phyloP scores from a whole-genome alignment of 2,797 vertebrate genomes.

The Poeciliopsis infans region DNA sequence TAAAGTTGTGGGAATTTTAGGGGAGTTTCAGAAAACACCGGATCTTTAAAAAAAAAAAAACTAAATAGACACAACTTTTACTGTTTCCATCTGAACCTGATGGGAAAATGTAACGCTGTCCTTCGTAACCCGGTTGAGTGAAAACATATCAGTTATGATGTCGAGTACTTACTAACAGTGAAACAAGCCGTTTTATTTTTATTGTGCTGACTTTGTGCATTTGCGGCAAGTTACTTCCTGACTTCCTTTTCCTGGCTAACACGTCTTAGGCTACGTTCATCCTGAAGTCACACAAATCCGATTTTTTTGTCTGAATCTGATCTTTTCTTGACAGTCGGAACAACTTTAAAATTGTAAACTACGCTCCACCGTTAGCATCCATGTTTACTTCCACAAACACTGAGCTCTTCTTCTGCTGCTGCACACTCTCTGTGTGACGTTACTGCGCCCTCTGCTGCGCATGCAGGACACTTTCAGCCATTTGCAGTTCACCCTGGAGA shows the following conservation, averaged over 20 bases:
- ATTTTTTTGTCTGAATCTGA: no score
- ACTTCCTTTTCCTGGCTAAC: constrained; percentile 45
- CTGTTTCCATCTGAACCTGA: background rate
- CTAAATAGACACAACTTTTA: background rate
- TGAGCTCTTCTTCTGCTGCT: no score
- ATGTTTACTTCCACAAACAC: no score
- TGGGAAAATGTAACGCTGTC: constrained; percentile 38
- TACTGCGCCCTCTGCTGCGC: no score
- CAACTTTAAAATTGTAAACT: no score
- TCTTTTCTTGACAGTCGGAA: no score
- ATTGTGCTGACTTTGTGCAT: constrained; percentile 33
- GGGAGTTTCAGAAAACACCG: background rate
- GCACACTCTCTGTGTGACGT: no score
- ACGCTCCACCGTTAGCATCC: no score
- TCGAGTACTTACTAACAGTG: constrained; percentile 15
- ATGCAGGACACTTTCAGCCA: background rate
- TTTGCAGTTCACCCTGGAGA: no score
- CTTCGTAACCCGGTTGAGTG: constrained; percentile 5
- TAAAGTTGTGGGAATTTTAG: background rate
- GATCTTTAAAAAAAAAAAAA: background rate
- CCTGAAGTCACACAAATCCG: no score
- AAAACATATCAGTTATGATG: constrained; percentile 4
- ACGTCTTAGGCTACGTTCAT: constrained; percentile 5
- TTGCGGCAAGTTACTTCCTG: constrained; percentile 33
- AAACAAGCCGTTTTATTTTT: constrained; percentile 16